Evolutionary conservation across 2,888 invertebrate species (phyloP), one percentile per base, ranked within the genome.

Genomic region (Platycheirus albimanus): DNA sequence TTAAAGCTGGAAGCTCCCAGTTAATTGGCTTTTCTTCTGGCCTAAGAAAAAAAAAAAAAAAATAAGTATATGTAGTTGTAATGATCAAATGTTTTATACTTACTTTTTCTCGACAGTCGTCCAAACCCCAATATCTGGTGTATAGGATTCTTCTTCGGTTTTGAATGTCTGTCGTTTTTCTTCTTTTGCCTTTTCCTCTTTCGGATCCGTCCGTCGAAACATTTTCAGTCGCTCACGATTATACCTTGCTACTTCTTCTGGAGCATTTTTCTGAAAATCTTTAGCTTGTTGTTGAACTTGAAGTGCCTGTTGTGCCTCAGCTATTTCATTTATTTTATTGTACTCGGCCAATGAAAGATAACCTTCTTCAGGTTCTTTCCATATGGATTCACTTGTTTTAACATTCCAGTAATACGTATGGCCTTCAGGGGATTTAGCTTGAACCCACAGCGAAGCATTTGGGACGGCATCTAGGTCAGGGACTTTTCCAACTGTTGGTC

Each of bases 351-450:
- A 88, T 17, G 94, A 94, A 69, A 95, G 88, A 88, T 92, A 96
- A 10, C 95, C 95, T 88, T 94, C 95, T 58, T 91, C 91, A 0
- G 97, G 97, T 7, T 93, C 90, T 84, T 95, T 94, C 96, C 96
- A 96, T 1, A 93, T 92, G 0, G 96, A 94, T 91, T 95, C 96
- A 91, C 95, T 95, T 36, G 96, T 96, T 85, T 94, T 93, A 1
- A 93, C 94, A 89, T 98, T 96, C 96, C 97, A 97, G 87, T 95
- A 98, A 89, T 98, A 98, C 0, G 94, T 93, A 86, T 94, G 92
- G 0, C 96, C 97, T 87, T 96, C 95, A 54, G 94, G 94, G 79
- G 94, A 93, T 86, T 93, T 93, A 2, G 90, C 94, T 90, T 98
- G 96, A 85, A 95, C 94, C 98, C 98, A 98, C 19, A 94, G 89